Evolutionary conservation across 1,140 invertebrate genomes (phyloP).

Genomic region (Tetramorium parvispinum): DNA sequence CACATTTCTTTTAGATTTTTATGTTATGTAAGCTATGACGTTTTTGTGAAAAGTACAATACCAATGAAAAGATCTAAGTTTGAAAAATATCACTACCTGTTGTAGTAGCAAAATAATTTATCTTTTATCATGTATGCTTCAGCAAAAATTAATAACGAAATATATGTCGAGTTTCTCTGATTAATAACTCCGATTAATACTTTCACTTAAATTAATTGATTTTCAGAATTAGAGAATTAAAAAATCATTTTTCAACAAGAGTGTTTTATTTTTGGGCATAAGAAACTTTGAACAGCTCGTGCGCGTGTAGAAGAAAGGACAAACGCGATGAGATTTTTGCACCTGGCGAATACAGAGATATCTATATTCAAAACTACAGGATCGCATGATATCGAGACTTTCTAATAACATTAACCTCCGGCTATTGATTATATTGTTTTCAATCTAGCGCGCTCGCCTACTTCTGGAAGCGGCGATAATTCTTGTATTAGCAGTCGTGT

Average conservation of each 20-base stretch:
- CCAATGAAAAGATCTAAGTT: neutral
- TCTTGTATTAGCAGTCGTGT: slow-evolving; percentile 51
- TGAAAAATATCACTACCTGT: neutral
- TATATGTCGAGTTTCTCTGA: neutral
- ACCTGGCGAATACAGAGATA: slow-evolving; percentile 20
- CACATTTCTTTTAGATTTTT: neutral
- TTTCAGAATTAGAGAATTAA: neutral
- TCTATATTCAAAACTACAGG: slow-evolving; percentile 52
- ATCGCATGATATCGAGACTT: slow-evolving; percentile 46
- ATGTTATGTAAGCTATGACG: neutral
- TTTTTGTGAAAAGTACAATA: neutral
- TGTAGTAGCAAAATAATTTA: neutral
- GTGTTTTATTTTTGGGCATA: neutral
- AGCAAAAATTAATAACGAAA: neutral
- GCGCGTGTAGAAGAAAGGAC: neutral
- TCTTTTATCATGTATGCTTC: neutral
- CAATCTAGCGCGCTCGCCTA: slow-evolving; percentile 60
- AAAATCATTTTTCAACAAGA: neutral
- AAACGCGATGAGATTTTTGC: neutral
- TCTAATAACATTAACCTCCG: slow-evolving; percentile 59
- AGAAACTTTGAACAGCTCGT: neutral
- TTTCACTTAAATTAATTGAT: neutral
- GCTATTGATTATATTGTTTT: slow-evolving; percentile 62
- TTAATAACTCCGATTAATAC: neutral
- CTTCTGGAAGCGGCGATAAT: slow-evolving; percentile 58